Base-by-base conservation (phyloP, 2,113 vertebrate species). In the Perca flavescens region DNA sequence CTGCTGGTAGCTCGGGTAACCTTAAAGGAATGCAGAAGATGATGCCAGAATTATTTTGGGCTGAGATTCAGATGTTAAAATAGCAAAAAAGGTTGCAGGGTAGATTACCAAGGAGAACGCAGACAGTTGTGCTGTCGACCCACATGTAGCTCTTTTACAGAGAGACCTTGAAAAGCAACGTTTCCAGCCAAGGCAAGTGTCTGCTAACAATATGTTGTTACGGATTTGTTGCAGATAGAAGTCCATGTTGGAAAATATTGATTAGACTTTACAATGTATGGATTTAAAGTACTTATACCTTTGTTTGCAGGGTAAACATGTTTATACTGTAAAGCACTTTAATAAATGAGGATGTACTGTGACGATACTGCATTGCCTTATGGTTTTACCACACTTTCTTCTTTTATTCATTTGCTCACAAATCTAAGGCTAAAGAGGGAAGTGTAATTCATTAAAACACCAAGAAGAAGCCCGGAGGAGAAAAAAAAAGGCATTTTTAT, bases 61-160 rank as follows among this genome's bases (percentile, higher is more conserved):
- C 86, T 63, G 82, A 84, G 86, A 88, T 92, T 93, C 92, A 91
- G 87, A 92, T 90, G 90, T 93, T 94, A 94, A 95, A 95, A 94
- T 94, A 94, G 94, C 85, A 89, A 86, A 91, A 91, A 93, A 90
- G 50, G 83, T 93, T 87, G 84, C 76, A 66, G 91, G 91, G 93
- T 91, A 91, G 91, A 92, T 92, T 85, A 85, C 87, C 43, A 67
- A 74, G 84, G 84, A 80, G 87, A 89, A 83, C 56, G 54, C 84
- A 88, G 86, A 84, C 88, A 76, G 88, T 87, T 77, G 81, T 86
- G 81, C 74, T 78, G 83, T 77, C 83, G 84, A 75, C 85, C 86
- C 81, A 90, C 91, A 88, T 85, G 80, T 83, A 79, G 84, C 77
- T 80, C 76, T 79, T 40, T 58, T 57, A 49, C 53, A 64, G 85